phyloP scores from a whole-genome alignment of 2,888 invertebrate species.

The Andricus quercusramuli region DNA sequence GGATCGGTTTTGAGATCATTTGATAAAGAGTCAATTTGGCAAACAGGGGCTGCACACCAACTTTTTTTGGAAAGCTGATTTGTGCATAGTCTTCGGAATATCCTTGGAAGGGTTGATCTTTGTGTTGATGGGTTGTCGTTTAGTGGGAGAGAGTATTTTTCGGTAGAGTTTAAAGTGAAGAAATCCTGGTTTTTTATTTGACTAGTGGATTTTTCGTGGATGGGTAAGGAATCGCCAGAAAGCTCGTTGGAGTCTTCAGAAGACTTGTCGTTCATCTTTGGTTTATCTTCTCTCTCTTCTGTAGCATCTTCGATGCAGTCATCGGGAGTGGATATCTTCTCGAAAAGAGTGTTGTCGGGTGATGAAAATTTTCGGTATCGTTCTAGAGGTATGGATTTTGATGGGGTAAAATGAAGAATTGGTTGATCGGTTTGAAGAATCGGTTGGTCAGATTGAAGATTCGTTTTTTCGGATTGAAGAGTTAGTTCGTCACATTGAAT shows the following conservation, averaged over 20 bases:
- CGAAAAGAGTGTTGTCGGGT: conserved; percentile 50
- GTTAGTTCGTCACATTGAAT: background rate
- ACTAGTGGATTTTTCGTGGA: conserved; percentile 19
- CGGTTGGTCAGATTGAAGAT: background rate
- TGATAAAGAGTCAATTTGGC: background rate
- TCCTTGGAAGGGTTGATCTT: conserved; percentile 3
- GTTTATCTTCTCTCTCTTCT: background rate
- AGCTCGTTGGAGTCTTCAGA: background rate
- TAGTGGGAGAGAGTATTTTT: background rate
- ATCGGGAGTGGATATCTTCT: conserved; percentile 2
- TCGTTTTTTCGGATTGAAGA: background rate
- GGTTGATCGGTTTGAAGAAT: background rate
- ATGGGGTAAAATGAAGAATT: background rate
- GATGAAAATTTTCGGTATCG: conserved; percentile 81
- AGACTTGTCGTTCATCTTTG: background rate
- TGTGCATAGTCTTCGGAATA: conserved; percentile 2
- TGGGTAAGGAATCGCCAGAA: background rate
- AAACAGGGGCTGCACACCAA: background rate
- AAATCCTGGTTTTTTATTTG: background rate
- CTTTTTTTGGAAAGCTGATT: background rate
- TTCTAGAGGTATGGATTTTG: conserved; percentile 83
- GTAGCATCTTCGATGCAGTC: background rate
- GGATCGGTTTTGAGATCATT: background rate
- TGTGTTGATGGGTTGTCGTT: background rate
- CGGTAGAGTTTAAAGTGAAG: background rate